phyloP scores from a whole-genome alignment of 2,888 invertebrate species.

The Dermolepida albohirtum region DNA sequence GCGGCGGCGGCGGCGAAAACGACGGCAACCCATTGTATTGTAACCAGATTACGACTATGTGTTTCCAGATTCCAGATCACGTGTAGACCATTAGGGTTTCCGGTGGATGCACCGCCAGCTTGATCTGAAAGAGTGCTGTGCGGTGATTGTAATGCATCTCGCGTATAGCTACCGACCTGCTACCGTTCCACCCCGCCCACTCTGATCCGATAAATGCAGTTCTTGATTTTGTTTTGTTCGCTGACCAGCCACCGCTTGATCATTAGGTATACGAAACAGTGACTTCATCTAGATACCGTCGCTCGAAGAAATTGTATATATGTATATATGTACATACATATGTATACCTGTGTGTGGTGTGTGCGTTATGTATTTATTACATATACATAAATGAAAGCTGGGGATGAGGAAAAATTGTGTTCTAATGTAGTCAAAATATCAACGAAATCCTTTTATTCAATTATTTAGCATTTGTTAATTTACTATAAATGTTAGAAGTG shows the following conservation, averaged over 20 bases:
- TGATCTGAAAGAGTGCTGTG: slow-evolving; percentile 48
- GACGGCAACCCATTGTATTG: slow-evolving; percentile 59
- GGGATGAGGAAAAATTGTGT: not conserved
- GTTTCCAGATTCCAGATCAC: slow-evolving; percentile 64
- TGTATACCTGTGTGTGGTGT: slow-evolving; percentile 8
- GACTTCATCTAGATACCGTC: slow-evolving; percentile 48
- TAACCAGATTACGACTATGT: slow-evolving; percentile 58
- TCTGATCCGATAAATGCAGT: slow-evolving; percentile 64
- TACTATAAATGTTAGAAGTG: too few species aligned
- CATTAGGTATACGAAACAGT: slow-evolving; percentile 57
- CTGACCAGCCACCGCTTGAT: slow-evolving; percentile 49
- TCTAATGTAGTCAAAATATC: too few species aligned
- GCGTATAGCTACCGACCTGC: slow-evolving; percentile 58
- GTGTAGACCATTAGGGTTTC: slow-evolving; percentile 65
- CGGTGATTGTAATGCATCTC: slow-evolving; percentile 60
- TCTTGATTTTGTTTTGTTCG: slow-evolving; percentile 61
- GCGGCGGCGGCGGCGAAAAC: slow-evolving; percentile 31
- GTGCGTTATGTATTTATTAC: not conserved
- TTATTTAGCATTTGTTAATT: too few species aligned
- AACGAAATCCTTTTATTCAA: too few species aligned
- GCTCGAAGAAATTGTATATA: slow-evolving; percentile 20
- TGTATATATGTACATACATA: not conserved
- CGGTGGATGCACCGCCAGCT: slow-evolving; percentile 56
- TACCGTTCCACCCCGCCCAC: slow-evolving; percentile 61
- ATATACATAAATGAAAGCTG: not conserved